These are phyloP conservation scores for Heliconius hermathena DNA, from an alignment of 1,140 invertebrate genomes.

Conservation along the genomic window DNA sequence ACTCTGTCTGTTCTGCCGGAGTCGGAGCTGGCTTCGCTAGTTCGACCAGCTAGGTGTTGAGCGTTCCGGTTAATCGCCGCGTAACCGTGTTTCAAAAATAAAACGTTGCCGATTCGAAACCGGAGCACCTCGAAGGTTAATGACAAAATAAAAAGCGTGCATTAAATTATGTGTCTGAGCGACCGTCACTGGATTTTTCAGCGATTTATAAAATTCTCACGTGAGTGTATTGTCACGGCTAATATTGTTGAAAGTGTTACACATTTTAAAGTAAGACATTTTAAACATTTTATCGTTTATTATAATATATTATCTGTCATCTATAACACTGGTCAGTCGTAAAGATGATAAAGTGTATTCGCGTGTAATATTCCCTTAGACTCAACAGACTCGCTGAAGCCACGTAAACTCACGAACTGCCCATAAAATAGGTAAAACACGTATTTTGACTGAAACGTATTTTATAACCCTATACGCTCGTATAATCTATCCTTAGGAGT, in stretches of 20 bases:
- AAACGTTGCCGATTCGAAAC: constrained; percentile 77
- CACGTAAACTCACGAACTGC: constrained; percentile 28
- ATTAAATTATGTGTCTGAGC: constrained; percentile 70
- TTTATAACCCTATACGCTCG: constrained; percentile 31
- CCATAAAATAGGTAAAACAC: constrained; percentile 34
- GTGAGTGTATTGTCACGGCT: constrained; percentile 52
- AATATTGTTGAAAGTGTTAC: neutral
- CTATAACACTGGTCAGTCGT: constrained; percentile 14
- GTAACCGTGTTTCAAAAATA: constrained; percentile 80
- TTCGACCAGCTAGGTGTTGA: constrained; percentile 52
- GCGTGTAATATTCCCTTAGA: constrained; percentile 12
- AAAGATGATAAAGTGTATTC: constrained; percentile 7
- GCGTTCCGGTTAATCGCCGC: constrained; percentile 62
- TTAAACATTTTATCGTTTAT: neutral
- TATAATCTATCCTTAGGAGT: constrained; percentile 24
- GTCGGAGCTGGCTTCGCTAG: constrained; percentile 40
- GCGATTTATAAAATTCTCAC: constrained; percentile 44
- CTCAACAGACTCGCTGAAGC: constrained; percentile 14
- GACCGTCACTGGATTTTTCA: constrained; percentile 54
- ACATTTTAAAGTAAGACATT: neutral
- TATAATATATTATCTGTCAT: constrained; percentile 16
- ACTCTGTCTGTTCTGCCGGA: constrained; percentile 37
- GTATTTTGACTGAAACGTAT: constrained; percentile 27
- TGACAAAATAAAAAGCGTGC: constrained; percentile 79
- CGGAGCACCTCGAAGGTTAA: constrained; percentile 79